Percentiles rank a stretch among this genome's conserved stretches.
Conservation (phyloP, 2,888 invertebrate species). For the Microplitis manilae region DNA sequence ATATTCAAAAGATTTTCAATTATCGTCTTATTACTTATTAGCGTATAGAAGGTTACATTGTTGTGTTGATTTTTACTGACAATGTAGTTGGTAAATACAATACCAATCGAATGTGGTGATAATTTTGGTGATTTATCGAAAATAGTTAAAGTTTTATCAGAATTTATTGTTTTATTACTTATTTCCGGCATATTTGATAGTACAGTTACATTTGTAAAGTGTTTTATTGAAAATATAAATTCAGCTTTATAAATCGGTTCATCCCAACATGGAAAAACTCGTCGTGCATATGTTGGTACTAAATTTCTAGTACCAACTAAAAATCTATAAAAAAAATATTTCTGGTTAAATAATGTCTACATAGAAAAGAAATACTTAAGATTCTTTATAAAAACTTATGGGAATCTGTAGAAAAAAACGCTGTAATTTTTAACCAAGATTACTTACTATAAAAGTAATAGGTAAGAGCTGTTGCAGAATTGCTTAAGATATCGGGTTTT, state of each 20-base stretch:
- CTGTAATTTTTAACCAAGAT: too few relatives aligned
- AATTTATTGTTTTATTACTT: conserved; percentile 2
- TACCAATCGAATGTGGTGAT: conserved; percentile 85
- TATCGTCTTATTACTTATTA: conserved; percentile 79
- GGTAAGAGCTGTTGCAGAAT: too few relatives aligned
- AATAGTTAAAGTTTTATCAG: conserved; percentile 45
- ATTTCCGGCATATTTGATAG: conserved; percentile 65
- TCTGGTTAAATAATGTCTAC: too few relatives aligned
- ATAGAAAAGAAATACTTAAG: too few relatives aligned
- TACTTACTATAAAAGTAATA: too few relatives aligned
- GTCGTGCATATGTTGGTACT: conserved; percentile 78
- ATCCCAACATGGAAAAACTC: conserved; percentile 84
- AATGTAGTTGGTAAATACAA: conserved; percentile 77
- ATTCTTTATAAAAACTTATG: too few relatives aligned
- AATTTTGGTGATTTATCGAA: conserved; percentile 74
- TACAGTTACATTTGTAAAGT: conserved; percentile 70
- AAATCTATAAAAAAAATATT: neutral
- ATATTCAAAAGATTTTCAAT: conserved; percentile 83
- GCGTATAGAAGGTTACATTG: conserved; percentile 79
- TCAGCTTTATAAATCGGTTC: conserved; percentile 80
- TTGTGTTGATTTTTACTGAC: conserved; percentile 39
- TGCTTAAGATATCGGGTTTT: too few relatives aligned
- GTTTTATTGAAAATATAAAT: conserved; percentile 77
- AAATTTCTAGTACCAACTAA: conserved; percentile 82
- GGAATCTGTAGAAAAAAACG: too few relatives aligned